phyloP scores from a whole-genome alignment of 2,888 invertebrate species.

The Tiliacea aurago region DNA sequence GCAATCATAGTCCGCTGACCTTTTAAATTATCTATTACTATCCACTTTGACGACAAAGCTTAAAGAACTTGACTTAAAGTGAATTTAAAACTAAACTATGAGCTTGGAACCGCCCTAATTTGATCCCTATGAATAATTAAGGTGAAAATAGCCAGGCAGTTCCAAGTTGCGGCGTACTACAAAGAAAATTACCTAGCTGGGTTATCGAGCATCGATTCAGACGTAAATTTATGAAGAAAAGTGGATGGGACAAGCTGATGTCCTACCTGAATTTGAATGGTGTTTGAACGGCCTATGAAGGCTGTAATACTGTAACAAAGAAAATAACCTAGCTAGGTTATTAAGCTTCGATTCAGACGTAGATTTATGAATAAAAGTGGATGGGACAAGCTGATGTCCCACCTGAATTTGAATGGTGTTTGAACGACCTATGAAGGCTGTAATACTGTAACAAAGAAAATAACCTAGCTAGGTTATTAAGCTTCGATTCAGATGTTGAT shows the following conservation, averaged over 20 bases:
- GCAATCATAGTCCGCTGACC: conserved; percentile 20
- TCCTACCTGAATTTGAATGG: not conserved
- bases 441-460: conserved; percentile 62
- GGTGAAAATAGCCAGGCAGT: conserved; percentile 38
- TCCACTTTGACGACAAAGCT: conserved; percentile 18
- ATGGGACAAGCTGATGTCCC: not conserved
- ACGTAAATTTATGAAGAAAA: conserved; percentile 15
- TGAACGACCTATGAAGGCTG: too few relatives aligned
- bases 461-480: conserved; percentile 45
- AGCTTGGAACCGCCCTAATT: conserved; percentile 45
- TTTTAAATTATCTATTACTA: conserved; percentile 3
- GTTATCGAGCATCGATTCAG: conserved; percentile 45
- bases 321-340: conserved; percentile 53
- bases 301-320: conserved; percentile 38
- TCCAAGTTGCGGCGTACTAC: conserved; percentile 38
- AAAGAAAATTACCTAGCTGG: conserved; percentile 54
- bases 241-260: not conserved
- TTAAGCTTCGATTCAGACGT: conserved; percentile 38
- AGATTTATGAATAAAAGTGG: conserved; percentile 12
- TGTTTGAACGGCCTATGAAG: too few relatives aligned
- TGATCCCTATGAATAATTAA: conserved; percentile 63
- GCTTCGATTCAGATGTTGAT: conserved; percentile 38
- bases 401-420: not conserved
- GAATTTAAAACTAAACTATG: conserved; percentile 45
- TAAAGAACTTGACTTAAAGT: conserved; percentile 38